Evolutionary conservation across 2,113 vertebrate species (phyloP), one percentile per base, ranked within the genome.

Genomic region (Asarcornis scutulata): DNA sequence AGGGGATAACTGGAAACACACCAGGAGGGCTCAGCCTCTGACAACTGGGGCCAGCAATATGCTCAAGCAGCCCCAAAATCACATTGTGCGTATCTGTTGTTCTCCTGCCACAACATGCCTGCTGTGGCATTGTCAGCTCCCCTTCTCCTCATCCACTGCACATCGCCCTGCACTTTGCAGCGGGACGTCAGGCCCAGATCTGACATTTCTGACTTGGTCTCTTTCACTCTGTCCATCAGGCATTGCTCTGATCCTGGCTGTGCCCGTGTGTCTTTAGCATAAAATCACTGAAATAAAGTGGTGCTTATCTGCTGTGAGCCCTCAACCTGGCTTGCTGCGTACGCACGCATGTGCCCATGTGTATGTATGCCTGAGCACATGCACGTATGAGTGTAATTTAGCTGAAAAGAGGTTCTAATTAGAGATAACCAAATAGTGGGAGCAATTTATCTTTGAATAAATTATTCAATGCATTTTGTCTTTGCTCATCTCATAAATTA

Each of bases 391-490:
- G 46, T 82, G 71, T 78, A 91, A 95, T 82, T 76, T 60, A 81
- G 38, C 34, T 0, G 0, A 90, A 94, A 95, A 88, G 50, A 90
- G 59, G 53, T 59, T 93, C 93, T 92, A 93, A 97, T 94, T 95
- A 93, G 83, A 81, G 44, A 62, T 94, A 94, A 86, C 84, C 86
- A 96, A 96, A 94, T 77, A 91, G 63, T 83, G 86, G 89, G 84
- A 95, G 74, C 78, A 82, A 74, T 94, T 91, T 95, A 71, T 79
- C 77, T 87, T 74, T 89, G 55, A 92, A 94, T 96, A 94, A 96
- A 96, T 97, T 91, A 96, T 96, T 96, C 81, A 97, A 17, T 52
- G 71, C 67, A 59, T 88, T 94, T 96, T 94, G 74, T 58, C 90
- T 96, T 94, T 96, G 77, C 76, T 95, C 71, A 42, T 77, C 81